Evolutionary conservation across 2,888 invertebrate genomes (phyloP).

Genomic region (Himalopsyche anomala): DNA sequence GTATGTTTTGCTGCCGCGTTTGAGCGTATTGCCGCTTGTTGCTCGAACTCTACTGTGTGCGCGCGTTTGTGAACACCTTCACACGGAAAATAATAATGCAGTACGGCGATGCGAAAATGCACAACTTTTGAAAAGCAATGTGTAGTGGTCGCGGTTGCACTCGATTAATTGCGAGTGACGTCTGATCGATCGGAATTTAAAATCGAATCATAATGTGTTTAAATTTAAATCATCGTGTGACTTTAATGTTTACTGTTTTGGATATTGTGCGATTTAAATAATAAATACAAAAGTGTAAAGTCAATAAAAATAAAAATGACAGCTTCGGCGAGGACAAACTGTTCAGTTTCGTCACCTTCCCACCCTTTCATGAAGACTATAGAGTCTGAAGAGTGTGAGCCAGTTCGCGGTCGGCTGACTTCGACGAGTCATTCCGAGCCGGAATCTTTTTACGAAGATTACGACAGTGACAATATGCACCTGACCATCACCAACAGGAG

Average conservation of each 20-base stretch:
- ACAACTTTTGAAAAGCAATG: constrained; percentile 37
- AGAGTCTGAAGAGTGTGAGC: background rate
- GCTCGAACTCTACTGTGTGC: constrained; percentile 19
- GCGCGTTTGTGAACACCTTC: constrained; percentile 18
- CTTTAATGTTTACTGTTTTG: background rate
- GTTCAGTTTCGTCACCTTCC: background rate
- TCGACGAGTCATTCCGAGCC: constrained; percentile 51
- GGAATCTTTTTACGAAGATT: constrained; percentile 52
- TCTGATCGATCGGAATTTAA: background rate
- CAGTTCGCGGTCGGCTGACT: constrained; percentile 39
- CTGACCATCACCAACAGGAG: constrained; percentile 71
- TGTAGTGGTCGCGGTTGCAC: background rate
- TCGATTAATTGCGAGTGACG: background rate
- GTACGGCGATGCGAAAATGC: background rate
- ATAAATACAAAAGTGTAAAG: background rate
- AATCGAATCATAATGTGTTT: constrained; percentile 1
- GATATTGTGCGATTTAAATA: background rate
- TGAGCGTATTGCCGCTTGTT: constrained; percentile 30
- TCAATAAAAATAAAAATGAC: constrained; percentile 35
- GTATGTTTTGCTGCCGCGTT: constrained; percentile 33
- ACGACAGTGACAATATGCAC: constrained; percentile 52
- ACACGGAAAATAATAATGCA: background rate
- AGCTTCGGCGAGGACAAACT: constrained; percentile 48
- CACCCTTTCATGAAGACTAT: background rate
- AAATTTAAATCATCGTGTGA: background rate